phyloP scores from a whole-genome alignment of 92 coral and sea anemone genomes.

The Zoanthus sansibaricus region DNA sequence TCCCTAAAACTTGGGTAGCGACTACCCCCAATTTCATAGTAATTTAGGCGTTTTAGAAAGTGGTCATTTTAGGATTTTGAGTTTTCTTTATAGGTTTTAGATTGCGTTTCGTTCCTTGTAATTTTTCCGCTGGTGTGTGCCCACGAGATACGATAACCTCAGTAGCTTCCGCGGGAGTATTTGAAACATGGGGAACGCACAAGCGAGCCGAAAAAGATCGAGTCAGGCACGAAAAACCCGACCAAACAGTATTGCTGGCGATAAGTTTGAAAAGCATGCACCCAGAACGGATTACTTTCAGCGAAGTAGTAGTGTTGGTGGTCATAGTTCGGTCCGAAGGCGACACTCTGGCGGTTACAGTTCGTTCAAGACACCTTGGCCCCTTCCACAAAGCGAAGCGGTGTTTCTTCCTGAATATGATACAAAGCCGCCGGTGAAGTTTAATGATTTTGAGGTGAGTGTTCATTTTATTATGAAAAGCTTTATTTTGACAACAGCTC shows the following conservation, averaged over 20 bases:
- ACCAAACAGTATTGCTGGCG: constrained; percentile 85
- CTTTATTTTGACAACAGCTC: neutral
- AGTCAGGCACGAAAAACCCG: constrained; percentile 47
- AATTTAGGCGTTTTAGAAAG: neutral
- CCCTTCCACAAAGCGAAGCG: constrained; percentile 93
- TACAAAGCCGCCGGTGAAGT: constrained; percentile 92
- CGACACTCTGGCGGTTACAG: constrained; percentile 83
- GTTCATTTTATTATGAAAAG: neutral
- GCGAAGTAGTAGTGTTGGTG: constrained; percentile 55
- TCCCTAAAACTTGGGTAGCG: neutral
- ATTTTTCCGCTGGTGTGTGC: neutral
- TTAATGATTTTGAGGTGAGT: constrained; percentile 93
- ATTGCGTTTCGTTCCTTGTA: neutral
- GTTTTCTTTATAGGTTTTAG: neutral
- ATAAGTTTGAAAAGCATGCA: constrained; percentile 62
- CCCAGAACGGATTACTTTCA: constrained; percentile 35
- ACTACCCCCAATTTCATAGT: neutral
- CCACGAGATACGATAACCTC: neutral
- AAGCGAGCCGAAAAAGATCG: constrained; percentile 68
- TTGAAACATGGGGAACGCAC: constrained; percentile 80
- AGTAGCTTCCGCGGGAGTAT: constrained; percentile 42
- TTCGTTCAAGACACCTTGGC: constrained; percentile 98
- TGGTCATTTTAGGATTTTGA: neutral
- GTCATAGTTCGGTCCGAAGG: constrained; percentile 83
- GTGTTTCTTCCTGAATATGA: constrained; percentile 96